Evolutionary conservation across 2,113 vertebrate species (phyloP).

Genomic region (Chamaetylas fuelleborni): DNA sequence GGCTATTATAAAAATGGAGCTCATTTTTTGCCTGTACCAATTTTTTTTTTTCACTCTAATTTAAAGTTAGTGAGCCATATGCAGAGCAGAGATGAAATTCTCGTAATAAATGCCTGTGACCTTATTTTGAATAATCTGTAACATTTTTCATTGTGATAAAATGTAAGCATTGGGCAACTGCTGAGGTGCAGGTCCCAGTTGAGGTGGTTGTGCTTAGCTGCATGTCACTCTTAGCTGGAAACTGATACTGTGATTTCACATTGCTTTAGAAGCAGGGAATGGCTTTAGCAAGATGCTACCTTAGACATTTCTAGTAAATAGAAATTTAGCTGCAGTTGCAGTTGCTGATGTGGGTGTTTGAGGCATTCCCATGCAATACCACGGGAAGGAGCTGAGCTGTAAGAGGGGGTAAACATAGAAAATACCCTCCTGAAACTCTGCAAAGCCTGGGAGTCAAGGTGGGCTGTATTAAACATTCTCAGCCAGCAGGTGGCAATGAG

Average conservation of each 20-base stretch:
- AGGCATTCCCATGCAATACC: not conserved
- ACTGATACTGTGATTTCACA: not conserved
- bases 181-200: not conserved
- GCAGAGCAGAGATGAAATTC: not conserved
- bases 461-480: not conserved
- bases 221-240: not conserved
- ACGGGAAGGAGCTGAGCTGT: not conserved
- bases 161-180: accelerated
- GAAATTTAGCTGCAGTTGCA: not conserved
- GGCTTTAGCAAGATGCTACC: not conserved
- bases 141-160: not conserved
- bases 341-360: not conserved
- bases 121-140: not conserved
- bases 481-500: conserved; percentile 4
- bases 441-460: accelerated
- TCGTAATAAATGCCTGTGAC: not conserved
- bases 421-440: not conserved
- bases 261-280: not conserved
- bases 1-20: not conserved
- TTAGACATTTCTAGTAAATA: not conserved
- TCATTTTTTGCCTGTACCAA: not conserved
- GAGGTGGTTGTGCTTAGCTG: not conserved
- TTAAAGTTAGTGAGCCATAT: not conserved
- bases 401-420: not conserved
- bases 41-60: not conserved